Evolutionary conservation across 1,140 invertebrate genomes (phyloP).

Genomic region (Hyles euphorbiae): DNA sequence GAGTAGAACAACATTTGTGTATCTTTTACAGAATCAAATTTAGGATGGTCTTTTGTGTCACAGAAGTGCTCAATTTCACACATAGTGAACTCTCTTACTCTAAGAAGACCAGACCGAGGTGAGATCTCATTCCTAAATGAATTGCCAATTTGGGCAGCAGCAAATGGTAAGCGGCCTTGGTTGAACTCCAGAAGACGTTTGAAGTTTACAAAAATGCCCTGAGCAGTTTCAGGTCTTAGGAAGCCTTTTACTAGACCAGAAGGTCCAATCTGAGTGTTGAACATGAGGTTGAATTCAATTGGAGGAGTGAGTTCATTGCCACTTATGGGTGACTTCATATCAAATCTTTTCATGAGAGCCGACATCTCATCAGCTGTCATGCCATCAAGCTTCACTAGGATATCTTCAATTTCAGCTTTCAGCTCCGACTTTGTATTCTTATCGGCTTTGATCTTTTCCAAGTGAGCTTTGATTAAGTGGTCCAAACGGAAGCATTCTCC

Average conservation of each 20-base stretch:
- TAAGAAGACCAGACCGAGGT: slow-evolving; percentile 95
- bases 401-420: slow-evolving; percentile 87
- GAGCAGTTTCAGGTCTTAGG: slow-evolving; percentile 97
- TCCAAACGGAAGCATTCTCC: slow-evolving; percentile 98
- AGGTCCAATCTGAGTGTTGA: slow-evolving; percentile 97
- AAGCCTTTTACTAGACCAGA: slow-evolving; percentile 96
- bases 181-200: slow-evolving; percentile 98
- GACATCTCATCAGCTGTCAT: slow-evolving; percentile 92
- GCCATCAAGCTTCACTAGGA: slow-evolving; percentile 82
- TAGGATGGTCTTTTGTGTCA: slow-evolving; percentile 96
- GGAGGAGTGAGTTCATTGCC: slow-evolving; percentile 96
- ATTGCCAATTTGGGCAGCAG: slow-evolving; percentile 98
- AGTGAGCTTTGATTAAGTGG: slow-evolving; percentile 97
- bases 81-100: slow-evolving; percentile 99
- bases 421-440: slow-evolving; percentile 86
- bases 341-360: slow-evolving; percentile 87
- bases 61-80: slow-evolving; percentile 99
- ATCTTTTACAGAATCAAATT: slow-evolving; percentile 88
- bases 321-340: slow-evolving; percentile 96
- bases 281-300: slow-evolving; percentile 99
- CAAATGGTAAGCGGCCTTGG: slow-evolving; percentile 97
- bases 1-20: slow-evolving; percentile 91
- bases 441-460: slow-evolving; percentile 92
- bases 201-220: slow-evolving; percentile 99
- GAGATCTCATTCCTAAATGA: slow-evolving; percentile 99